A percentile compares a stretch with the other conserved stretches of the same genome.
These are phyloP conservation scores for Drosophila funebris DNA, from an alignment of 1,140 invertebrate species.

Conservation along the genomic window DNA sequence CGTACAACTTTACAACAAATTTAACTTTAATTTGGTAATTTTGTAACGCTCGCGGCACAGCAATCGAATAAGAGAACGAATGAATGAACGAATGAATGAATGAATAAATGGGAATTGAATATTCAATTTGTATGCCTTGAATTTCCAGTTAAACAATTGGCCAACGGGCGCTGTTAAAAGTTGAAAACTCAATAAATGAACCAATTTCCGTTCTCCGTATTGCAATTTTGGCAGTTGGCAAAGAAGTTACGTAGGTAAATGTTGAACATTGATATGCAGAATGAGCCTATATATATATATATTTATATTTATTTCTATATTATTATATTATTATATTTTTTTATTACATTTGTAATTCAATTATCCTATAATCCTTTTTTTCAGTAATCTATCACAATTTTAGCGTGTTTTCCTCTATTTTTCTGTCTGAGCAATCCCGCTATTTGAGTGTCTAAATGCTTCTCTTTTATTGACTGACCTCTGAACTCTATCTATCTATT, in stretches of 20 bases:
- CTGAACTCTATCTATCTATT: slow-evolving; percentile 15
- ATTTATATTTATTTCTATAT: no score
- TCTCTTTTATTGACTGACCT: slow-evolving; percentile 61
- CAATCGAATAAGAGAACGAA: slow-evolving; percentile 35
- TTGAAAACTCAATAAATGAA: slow-evolving; percentile 34
- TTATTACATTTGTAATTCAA: no score
- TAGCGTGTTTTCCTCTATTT: neutral
- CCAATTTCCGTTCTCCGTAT: neutral
- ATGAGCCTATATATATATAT: no score
- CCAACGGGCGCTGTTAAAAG: slow-evolving; percentile 29
- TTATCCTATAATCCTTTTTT: no score
- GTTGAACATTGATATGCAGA: no score
- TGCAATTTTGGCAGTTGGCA: neutral
- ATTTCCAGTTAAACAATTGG: slow-evolving; percentile 4
- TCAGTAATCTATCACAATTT: no score
- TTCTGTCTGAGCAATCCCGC: neutral
- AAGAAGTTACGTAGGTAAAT: neutral
- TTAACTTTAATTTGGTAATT: slow-evolving; percentile 79
- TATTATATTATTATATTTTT: no score
- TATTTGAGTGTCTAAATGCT: neutral
- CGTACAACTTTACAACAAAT: slow-evolving; percentile 65
- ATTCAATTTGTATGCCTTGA: slow-evolving; percentile 62
- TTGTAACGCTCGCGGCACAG: slow-evolving; percentile 30
- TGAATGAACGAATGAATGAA: slow-evolving; percentile 66
- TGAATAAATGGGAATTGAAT: slow-evolving; percentile 41